Evolutionary conservation across 2,888 invertebrate species (phyloP).

Genomic region (Mellilla xanthometata): DNA sequence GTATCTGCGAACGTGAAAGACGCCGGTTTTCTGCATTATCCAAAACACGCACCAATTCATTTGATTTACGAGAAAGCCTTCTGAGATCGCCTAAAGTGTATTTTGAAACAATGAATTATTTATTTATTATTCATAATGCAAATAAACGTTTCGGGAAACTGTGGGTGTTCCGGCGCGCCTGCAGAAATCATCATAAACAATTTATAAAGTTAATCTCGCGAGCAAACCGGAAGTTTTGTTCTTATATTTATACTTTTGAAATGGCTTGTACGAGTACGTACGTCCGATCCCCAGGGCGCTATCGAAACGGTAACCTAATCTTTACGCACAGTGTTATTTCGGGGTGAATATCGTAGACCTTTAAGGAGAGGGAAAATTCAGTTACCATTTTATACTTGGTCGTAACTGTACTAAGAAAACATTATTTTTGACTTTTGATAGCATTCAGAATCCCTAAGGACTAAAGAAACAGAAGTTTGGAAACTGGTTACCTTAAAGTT

Average conservation of each 20-base stretch:
- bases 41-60: slow-evolving; percentile 1
- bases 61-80: slow-evolving; percentile 1
- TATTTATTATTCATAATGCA: slow-evolving; percentile 15
- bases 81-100: slow-evolving; percentile 3
- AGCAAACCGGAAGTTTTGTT: slow-evolving; percentile 5
- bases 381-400: too few species aligned
- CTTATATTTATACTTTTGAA: slow-evolving; percentile 7
- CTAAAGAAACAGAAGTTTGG: too few species aligned
- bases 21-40: not conserved
- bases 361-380: too few species aligned
- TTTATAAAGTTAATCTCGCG: slow-evolving; percentile 21
- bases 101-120: slow-evolving; percentile 20
- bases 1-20: not conserved
- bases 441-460: too few species aligned
- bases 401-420: too few species aligned
- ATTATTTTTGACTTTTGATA: too few species aligned
- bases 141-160: slow-evolving; percentile 12
- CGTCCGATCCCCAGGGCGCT: slow-evolving; percentile 1
- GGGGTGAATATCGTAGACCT: not conserved
- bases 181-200: slow-evolving; percentile 18
- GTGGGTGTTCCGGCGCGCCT: slow-evolving; percentile 11
- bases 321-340: slow-evolving; percentile 14
- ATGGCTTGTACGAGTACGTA: slow-evolving; percentile 6
- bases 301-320: slow-evolving; percentile 2
- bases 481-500: too few species aligned